Percentiles rank a stretch among this genome's conserved stretches.
Evolutionary conservation across 2,113 vertebrate genomes (phyloP).

Genomic region (Nycticebus coucang): DNA sequence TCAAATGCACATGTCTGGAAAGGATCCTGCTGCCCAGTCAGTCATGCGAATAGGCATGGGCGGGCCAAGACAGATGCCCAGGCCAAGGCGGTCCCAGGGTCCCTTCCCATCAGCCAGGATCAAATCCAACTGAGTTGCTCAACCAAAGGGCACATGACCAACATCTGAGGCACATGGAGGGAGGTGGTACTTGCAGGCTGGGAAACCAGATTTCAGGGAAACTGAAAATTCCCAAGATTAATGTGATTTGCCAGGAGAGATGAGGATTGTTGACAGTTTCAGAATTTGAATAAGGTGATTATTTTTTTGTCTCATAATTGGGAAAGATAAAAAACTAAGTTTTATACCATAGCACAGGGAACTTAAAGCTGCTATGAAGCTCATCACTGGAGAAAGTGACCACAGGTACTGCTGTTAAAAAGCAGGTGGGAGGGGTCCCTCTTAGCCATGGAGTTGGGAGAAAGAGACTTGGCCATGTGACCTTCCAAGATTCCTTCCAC

Average conservation of each 20-base stretch:
- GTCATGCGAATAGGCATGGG: neutral
- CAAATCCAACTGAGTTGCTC: neutral
- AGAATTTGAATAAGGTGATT: neutral
- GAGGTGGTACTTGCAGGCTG: neutral
- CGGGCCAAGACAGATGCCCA: neutral
- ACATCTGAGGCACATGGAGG: neutral
- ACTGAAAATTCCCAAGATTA: constrained; percentile 2
- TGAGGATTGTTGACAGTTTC: neutral
- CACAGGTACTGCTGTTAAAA: neutral
- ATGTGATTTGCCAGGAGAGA: neutral
- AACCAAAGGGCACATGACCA: neutral
- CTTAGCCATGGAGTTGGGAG: neutral
- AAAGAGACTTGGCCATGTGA: neutral
- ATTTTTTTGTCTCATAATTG: neutral
- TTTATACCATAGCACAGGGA: neutral
- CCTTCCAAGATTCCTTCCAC: neutral
- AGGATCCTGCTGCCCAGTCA: neutral
- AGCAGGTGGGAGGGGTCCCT: neutral
- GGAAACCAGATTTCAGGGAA: neutral
- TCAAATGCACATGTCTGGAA: neutral
- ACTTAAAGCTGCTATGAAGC: neutral
- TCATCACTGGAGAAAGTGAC: neutral
- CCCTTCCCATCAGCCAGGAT: neutral
- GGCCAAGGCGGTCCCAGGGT: neutral
- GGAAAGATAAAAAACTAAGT: constrained; percentile 21